Base-by-base conservation (phyloP, 2,888 invertebrate species). In the Limnephilus auricula region DNA sequence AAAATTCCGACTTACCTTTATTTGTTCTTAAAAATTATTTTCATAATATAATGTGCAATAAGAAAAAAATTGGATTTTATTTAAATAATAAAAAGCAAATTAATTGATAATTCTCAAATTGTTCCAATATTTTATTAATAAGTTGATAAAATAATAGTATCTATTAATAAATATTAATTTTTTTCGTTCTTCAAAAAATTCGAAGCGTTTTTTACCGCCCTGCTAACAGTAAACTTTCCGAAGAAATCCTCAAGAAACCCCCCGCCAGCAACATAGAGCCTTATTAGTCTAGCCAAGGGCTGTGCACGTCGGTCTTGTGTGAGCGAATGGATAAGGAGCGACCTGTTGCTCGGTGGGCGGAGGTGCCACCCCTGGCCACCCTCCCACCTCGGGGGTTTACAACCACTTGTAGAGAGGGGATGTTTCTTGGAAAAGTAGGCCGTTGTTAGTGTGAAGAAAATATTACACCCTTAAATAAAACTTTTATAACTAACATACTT, bases 391-490 rank as follows among this genome's bases (percentile, higher is more conserved):
- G 40, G 89, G 89, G 79, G 92, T 45, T 89, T 85, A 92, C 91
- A 89, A 83, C 93, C 92, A 93, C 93, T 93, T 93, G 93, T 93
- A 91, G 93, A 90, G 84, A 80, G 85, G 90, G 90, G 85, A 45
- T 31, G 13, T 92, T 93, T 92, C 92, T 92, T 93, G 82, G 92
- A 85, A 92, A 93, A 92, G 90, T 89, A 89, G 86, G 86, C 50
- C 91, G 92, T 92, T 92, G 84, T 91, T 83, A 89, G 80, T 80
- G 89, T 90, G 45, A 65, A 25, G 6, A 5, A 25, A 65, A 65
- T 65, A 65, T 65, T n/a, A 65, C 25, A 18, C 25, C 9, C 25
- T 65, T 4, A 15, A 25, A 32, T 32, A 10, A 82, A 32, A 18
- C 0, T 15, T 30, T 18, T 34, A 82, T 18, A 34, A 10, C 18